Evolutionary conservation across 1,140 invertebrate genomes (phyloP).

Genomic region (Phymorhynchus buccinoides): DNA sequence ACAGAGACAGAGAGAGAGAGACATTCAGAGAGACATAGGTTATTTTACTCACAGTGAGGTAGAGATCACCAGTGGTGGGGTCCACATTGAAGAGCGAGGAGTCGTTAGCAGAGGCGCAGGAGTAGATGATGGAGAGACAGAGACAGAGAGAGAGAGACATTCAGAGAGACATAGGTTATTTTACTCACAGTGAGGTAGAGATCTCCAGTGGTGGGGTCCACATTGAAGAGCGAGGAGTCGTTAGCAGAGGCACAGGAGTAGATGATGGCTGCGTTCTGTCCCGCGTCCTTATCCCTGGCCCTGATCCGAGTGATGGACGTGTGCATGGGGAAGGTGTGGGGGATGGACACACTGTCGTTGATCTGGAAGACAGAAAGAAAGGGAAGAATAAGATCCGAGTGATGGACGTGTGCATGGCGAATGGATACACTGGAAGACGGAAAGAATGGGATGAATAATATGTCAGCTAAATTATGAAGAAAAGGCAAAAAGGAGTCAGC

Average conservation of each 20-base stretch:
- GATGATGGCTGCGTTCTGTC: conserved; percentile 90
- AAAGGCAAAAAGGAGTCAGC: neutral
- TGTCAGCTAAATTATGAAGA: neutral
- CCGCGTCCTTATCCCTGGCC: conserved; percentile 56
- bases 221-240: conserved; percentile 83
- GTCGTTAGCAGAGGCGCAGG: conserved; percentile 84
- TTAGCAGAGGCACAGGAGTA: conserved; percentile 89
- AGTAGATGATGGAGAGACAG: conserved; percentile 94
- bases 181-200: too few species aligned
- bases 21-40: too few species aligned
- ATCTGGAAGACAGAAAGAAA: conserved; percentile 55
- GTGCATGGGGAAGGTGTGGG: conserved; percentile 88
- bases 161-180: too few species aligned
- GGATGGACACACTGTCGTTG: conserved; percentile 77
- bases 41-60: too few species aligned
- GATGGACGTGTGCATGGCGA: conserved; percentile 81
- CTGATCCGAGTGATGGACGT: conserved; percentile 70
- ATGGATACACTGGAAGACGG: conserved; percentile 20
- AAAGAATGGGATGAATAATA: conserved; percentile 11
- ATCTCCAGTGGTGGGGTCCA: conserved; percentile 86
- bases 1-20: too few species aligned
- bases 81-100: conserved; percentile 87
- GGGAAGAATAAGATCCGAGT: conserved; percentile 42
- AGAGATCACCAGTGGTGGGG: conserved; percentile 83
- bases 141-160: too few species aligned